Conservation (phyloP, 2,797 vertebrate genomes). For the Margarornis squamiger region DNA sequence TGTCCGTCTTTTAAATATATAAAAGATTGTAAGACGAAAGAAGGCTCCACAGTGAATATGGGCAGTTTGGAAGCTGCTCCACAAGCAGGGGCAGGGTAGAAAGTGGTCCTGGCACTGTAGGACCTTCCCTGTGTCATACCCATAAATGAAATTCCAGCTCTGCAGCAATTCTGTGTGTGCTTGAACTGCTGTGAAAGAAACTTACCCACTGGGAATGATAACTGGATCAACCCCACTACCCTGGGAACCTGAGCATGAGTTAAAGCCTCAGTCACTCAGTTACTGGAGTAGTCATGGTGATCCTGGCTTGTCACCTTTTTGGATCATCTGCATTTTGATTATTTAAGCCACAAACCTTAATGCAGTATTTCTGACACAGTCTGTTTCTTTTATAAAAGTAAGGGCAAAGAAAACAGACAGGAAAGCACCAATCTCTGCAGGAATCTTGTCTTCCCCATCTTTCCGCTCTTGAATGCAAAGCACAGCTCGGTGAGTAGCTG, state of each 20-base stretch:
- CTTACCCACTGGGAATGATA: neutral
- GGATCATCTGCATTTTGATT: neutral
- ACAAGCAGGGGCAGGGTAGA: neutral
- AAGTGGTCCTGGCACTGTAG: neutral
- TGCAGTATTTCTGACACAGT: neutral
- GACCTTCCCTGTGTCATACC: neutral
- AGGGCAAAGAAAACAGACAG: neutral
- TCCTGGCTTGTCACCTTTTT: neutral
- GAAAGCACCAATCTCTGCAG: neutral
- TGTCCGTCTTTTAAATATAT: rapidly evolving
- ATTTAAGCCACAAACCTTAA: neutral
- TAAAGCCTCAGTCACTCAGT: neutral
- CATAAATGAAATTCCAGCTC: no score
- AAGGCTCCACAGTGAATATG: rapidly evolving
- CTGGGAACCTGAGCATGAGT: neutral
- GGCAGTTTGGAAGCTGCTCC: neutral
- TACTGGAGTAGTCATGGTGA: rapidly evolving
- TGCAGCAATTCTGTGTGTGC: neutral
- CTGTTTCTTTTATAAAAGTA: neutral
- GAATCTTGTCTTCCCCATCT: neutral
- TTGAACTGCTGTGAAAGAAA: neutral
- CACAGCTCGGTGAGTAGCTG: neutral
- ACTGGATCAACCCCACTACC: no score
- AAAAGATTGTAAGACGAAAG: neutral
- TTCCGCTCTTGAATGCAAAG: neutral